Base-by-base conservation (phyloP, 2,797 vertebrate species). In the Protonibea diacanthus region DNA sequence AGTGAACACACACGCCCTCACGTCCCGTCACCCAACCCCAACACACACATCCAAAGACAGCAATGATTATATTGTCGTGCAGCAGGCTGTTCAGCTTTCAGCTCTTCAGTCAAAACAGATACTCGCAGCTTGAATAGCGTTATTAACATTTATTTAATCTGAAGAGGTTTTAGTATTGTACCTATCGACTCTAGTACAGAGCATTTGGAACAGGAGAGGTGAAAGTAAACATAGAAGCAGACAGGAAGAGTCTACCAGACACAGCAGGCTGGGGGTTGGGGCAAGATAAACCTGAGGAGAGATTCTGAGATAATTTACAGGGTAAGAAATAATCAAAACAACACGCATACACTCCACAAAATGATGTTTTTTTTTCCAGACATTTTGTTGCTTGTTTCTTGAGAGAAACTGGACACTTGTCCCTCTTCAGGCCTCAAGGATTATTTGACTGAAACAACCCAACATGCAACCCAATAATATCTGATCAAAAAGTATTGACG, bases 191-290 rank as follows among this genome's bases (percentile, higher is more conserved):
- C 45, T 23, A 62, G 23, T 17, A 18, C 13, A 53, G 15, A 47
- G 40, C 6, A 10, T 56, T 20, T 55, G 14, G 21, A 48, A 12
- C 40, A 66, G 17, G 42, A 45, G 10, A 23, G 25, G 48, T 55
- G 42, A 63, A 73, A 63, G 58, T 6, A 38, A 38, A 38, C 20
- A 38, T 17, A 0, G 10, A 65, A 12, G 33, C 33, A 65, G 61
- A 52, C 45, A 59, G 47, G 17, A 72, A 69, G 27, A 66, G 44
- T 20, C 20, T 52, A 25, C 40, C 62, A 42, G 15, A 53, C 55
- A 38, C 67, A 63, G 29, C 42, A 33, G 73, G 48, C 33, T 38
- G 33, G 33, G 33, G 33, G 8, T 9, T 38, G 33, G 33, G 33
- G 9, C 33, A 9, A 38, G 33, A 29, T 44, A 14, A n/a, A 64